Percentiles rank a stretch among this genome's conserved stretches.
phyloP scores from a whole-genome alignment of 1,140 invertebrate genomes.

The Hetaerina americana region DNA sequence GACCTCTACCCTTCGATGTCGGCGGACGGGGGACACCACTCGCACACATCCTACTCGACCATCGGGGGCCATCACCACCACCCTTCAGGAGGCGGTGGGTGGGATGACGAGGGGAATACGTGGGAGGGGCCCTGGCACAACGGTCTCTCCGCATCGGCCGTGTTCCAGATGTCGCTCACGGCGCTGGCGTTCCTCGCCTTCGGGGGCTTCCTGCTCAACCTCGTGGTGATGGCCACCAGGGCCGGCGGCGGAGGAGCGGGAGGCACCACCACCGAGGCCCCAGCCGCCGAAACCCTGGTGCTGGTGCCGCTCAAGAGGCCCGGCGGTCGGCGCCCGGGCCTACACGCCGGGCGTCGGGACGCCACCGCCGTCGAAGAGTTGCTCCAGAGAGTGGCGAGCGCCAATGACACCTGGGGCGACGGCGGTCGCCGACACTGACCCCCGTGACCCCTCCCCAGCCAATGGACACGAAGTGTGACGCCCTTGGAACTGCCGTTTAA shows the following conservation, averaged over 20 bases:
- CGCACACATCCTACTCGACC: neutral
- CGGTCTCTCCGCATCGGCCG: neutral
- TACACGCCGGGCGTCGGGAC: too few species aligned
- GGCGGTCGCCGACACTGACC: too few species aligned
- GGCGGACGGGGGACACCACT: too few species aligned
- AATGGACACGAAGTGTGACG: too few species aligned
- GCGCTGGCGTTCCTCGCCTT: constrained; percentile 62
- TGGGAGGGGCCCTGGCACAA: too few species aligned
- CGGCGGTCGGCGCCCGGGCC: too few species aligned
- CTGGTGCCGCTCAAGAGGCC: neutral
- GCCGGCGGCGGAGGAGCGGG: neutral
- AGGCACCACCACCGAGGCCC: neutral
- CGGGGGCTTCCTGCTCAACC: constrained; percentile 58
- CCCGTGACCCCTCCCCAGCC: too few species aligned
- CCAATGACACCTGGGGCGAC: too few species aligned
- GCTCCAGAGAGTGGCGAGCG: too few species aligned
- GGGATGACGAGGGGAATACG: neutral
- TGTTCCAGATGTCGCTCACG: constrained; percentile 51
- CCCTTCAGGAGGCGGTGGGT: neutral
- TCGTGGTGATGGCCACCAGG: constrained; percentile 50
- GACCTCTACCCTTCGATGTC: neutral
- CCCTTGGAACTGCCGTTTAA: too few species aligned
- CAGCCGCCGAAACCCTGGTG: neutral
- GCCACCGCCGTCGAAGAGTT: too few species aligned
- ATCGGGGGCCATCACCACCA: neutral